phyloP scores from a whole-genome alignment of 2,888 invertebrate genomes.

The Noctua janthina region DNA sequence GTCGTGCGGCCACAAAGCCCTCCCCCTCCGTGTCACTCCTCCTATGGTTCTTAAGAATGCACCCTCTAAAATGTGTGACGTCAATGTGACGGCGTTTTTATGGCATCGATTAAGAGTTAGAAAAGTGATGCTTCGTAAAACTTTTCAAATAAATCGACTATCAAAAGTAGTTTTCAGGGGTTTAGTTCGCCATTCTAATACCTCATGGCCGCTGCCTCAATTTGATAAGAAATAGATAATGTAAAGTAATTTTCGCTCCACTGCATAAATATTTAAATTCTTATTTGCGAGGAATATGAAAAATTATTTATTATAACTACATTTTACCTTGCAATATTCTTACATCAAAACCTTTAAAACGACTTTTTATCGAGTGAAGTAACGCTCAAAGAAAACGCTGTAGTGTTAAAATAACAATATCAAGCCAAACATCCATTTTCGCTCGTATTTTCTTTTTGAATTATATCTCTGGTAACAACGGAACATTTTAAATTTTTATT shows the following conservation, averaged over 20 bases:
- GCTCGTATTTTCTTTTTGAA: conserved; percentile 62
- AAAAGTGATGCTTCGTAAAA: conserved; percentile 20
- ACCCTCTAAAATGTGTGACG: conserved; percentile 59
- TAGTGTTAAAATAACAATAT: conserved; percentile 55
- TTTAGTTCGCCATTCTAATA: neutral
- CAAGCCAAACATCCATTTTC: conserved; percentile 55
- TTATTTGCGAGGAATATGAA: conserved; percentile 35
- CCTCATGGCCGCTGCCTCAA: neutral
- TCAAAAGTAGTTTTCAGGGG: neutral
- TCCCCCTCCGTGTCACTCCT: conserved; percentile 69
- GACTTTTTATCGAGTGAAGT: conserved; percentile 41
- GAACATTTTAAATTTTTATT: conserved; percentile 67
- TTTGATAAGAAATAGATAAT: conserved; percentile 36
- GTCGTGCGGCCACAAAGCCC: conserved; percentile 79
- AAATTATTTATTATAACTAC: conserved; percentile 37
- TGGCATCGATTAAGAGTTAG: conserved; percentile 33
- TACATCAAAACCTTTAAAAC: conserved; percentile 38
- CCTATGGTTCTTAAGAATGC: conserved; percentile 70
- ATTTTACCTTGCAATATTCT: conserved; percentile 35
- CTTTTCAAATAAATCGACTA: conserved; percentile 11
- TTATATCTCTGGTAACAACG: conserved; percentile 61
- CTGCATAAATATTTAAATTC: conserved; percentile 29
- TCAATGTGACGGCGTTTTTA: conserved; percentile 43
- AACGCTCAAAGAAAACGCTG: conserved; percentile 40
- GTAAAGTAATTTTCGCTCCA: conserved; percentile 19